These are phyloP conservation scores for Anguilla pacifica DNA, from an alignment of 2,797 vertebrate species.

Conservation along the genomic window DNA sequence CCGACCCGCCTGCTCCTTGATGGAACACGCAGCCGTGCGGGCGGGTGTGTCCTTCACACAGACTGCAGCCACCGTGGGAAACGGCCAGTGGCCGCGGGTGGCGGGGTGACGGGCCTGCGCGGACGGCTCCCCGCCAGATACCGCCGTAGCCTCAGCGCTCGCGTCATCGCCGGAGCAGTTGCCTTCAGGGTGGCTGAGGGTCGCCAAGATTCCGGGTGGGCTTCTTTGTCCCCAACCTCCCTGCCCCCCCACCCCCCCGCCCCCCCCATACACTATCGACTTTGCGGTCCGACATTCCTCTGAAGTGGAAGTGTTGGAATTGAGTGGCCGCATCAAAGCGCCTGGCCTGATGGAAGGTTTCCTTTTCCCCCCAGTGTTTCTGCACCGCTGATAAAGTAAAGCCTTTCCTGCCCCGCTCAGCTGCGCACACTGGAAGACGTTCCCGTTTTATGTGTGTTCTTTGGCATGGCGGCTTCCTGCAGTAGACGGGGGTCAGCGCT, in stretches of 20 bases:
- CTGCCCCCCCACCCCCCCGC: too few relatives aligned
- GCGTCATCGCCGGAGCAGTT: neutral
- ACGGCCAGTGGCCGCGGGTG: too few relatives aligned
- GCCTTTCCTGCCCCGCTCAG: neutral
- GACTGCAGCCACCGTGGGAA: neutral
- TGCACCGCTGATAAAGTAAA: neutral
- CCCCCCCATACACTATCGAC: neutral
- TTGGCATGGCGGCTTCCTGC: conserved; percentile 61
- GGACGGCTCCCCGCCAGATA: neutral
- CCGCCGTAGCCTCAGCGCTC: neutral
- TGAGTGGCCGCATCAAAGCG: neutral
- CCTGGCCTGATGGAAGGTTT: neutral
- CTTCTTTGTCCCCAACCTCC: neutral
- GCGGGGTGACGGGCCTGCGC: neutral
- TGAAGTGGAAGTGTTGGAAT: neutral
- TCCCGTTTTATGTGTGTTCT: conserved; percentile 53
- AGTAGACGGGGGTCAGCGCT: conserved; percentile 45
- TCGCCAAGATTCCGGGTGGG: neutral
- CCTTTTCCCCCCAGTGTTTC: neutral
- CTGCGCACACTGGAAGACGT: neutral
- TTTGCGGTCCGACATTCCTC: neutral
- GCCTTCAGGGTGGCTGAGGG: neutral
- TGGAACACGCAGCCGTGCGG: neutral
- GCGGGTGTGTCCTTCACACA: neutral
- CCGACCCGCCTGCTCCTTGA: neutral